These are phyloP conservation scores for Chelon auratus DNA, from an alignment of 2,797 vertebrate species.

Conservation along the genomic window DNA sequence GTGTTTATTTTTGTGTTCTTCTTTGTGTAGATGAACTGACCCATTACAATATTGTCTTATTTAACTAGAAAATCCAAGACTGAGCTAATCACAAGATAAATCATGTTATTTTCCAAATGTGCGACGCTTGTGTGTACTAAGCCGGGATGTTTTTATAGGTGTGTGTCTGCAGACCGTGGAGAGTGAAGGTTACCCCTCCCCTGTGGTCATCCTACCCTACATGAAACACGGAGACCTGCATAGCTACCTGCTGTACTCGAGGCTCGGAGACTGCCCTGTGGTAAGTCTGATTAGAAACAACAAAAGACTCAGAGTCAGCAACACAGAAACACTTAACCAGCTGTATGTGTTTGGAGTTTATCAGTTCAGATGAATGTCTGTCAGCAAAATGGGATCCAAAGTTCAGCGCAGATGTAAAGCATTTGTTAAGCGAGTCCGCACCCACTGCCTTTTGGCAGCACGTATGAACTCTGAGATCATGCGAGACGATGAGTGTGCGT, in stretches of 20 bases:
- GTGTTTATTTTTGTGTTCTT: background rate
- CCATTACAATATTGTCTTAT: background rate
- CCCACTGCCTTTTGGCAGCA: slow-evolving; percentile 23
- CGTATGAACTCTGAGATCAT: slow-evolving; percentile 30
- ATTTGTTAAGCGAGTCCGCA: slow-evolving; percentile 22
- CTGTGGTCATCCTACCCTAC: slow-evolving; percentile 93
- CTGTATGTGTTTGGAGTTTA: slow-evolving; percentile 31
- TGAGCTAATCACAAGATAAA: background rate
- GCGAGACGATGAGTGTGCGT: background rate
- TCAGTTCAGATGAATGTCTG: slow-evolving; percentile 35
- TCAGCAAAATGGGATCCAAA: slow-evolving; percentile 62
- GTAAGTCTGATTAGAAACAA: slow-evolving; percentile 74
- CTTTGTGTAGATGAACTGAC: background rate
- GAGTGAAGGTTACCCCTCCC: slow-evolving; percentile 92
- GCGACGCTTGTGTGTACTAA: background rate
- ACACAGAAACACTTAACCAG: slow-evolving; percentile 12
- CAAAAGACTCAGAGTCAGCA: slow-evolving; percentile 31
- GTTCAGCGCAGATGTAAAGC: slow-evolving; percentile 37
- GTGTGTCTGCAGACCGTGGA: slow-evolving; percentile 94
- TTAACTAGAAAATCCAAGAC: background rate
- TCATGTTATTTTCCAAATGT: background rate
- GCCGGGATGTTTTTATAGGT: slow-evolving; percentile 75
- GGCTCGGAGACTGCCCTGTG: slow-evolving; percentile 91
- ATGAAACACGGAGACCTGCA: slow-evolving; percentile 96
- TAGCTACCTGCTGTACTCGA: slow-evolving; percentile 93